Conservation (phyloP, 2,888 invertebrate genomes). For the Hyposoter didymator region DNA sequence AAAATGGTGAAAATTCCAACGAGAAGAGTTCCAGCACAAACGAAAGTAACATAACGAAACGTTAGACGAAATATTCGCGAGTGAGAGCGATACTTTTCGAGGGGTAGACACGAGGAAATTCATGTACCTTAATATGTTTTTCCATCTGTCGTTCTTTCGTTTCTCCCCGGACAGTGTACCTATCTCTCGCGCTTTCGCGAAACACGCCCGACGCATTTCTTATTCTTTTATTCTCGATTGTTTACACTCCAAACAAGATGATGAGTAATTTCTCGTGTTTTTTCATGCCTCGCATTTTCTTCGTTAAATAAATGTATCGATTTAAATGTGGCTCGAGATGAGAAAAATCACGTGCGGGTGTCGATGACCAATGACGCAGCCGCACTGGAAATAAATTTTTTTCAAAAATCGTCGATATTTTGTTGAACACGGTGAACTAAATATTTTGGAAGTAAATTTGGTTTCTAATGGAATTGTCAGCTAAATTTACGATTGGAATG, state of each 20-base stretch:
- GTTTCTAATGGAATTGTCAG: too few species aligned
- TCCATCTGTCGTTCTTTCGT: slow-evolving; percentile 50
- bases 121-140: slow-evolving; percentile 46
- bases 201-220: neutral
- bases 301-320: slow-evolving; percentile 40
- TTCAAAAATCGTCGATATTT: too few species aligned
- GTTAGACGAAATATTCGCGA: slow-evolving; percentile 21
- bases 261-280: slow-evolving; percentile 40
- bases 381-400: too few species aligned
- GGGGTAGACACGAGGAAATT: slow-evolving; percentile 32
- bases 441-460: too few species aligned
- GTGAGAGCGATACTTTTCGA: slow-evolving; percentile 37
- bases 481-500: too few species aligned
- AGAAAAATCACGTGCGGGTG: neutral
- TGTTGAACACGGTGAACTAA: too few species aligned
- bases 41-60: slow-evolving; percentile 34
- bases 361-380: slow-evolving; percentile 18
- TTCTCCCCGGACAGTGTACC: slow-evolving; percentile 4
- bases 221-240: slow-evolving; percentile 24
- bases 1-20: slow-evolving; percentile 30
- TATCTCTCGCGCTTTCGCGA: neutral
- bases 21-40: slow-evolving; percentile 31
- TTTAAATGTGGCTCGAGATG: neutral
- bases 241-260: slow-evolving; percentile 49
- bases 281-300: slow-evolving; percentile 12